Base-by-base conservation (phyloP, 53 echinoderm and acorn worm genomes). In the Temnopleurus reevesii region DNA sequence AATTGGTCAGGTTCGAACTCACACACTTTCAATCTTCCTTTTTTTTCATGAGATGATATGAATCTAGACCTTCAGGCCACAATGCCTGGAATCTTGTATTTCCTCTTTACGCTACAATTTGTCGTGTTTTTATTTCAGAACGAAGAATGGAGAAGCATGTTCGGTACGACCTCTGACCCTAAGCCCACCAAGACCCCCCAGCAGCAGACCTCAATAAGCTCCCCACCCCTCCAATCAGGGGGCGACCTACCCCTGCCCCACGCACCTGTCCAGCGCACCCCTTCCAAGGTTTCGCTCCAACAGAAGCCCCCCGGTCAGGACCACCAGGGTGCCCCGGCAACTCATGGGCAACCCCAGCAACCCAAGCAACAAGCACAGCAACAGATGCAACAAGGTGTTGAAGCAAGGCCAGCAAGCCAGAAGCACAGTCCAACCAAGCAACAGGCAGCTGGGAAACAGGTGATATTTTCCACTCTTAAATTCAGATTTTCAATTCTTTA, bases 121-220 rank as follows among this genome's bases (percentile, higher is more conserved):
- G 0, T 33, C 33, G 3, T 13, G 17, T 4, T 26, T 21, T n/a
- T 7, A 1, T 71, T 19, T 0, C 59, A 97, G 97, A 97, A 97
- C 71, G 97, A 97, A 45, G 97, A 97, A 38, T 97, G 97, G 97
- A 92, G 94, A 86, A 94, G 95, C 46, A 97, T 97, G 95, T 95
- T 97, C 89, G 97, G 97, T 0, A 90, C 92, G 3, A 44, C 83
- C 12, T 55, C 91, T 33, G 81, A 90, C 27, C 8, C 88, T 18
- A 94, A 92, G 47, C 65, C 45, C n/a, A 46, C 81, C 41, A 92
- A 91, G 76, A 15, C 81, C 5, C 12, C 84, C 83, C 92, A 87
- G 53, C 92, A 92, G 44, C 34, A 46, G 15, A 83, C 90, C 36
- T 66, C 88, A 18, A 66, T 66, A 47, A 87, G 23, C 88, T 66